Evolutionary conservation across 2,888 invertebrate genomes (phyloP).

Genomic region (Phortica okadai): DNA sequence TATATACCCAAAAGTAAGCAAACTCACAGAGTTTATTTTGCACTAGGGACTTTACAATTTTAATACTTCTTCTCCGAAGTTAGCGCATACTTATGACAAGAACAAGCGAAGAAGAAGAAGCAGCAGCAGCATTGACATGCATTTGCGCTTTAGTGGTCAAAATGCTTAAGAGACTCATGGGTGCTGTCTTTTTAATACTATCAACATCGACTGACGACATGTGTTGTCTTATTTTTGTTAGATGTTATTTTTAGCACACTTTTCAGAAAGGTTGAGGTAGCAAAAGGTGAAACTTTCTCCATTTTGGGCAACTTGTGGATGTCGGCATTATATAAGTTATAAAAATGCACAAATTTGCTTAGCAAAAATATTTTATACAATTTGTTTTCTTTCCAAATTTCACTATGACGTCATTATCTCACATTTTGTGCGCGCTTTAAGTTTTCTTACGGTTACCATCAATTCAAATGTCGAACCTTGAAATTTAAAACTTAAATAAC

Average conservation of each 20-base stretch:
- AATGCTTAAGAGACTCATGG: neutral
- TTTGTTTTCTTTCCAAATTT: too few species aligned
- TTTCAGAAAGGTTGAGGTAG: too few species aligned
- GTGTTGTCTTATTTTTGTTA: too few species aligned
- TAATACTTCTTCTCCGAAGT: neutral
- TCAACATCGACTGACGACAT: too few species aligned
- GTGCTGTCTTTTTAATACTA: too few species aligned
- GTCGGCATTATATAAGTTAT: too few species aligned
- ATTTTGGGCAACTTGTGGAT: too few species aligned
- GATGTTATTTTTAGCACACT: too few species aligned
- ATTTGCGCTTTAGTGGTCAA: neutral
- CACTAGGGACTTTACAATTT: neutral
- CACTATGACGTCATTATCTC: too few species aligned
- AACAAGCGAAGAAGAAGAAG: neutral
- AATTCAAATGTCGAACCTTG: neutral
- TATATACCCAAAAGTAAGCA: neutral
- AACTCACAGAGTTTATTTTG: neutral
- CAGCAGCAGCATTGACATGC: neutral
- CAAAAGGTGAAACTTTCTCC: too few species aligned
- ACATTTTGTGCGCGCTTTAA: neutral
- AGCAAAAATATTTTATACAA: too few species aligned
- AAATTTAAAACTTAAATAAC: constrained; percentile 3
- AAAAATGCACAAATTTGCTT: too few species aligned
- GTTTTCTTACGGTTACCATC: neutral
- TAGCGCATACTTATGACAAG: neutral